These are phyloP conservation scores for Brachymystax lenok DNA, from an alignment of 2,797 vertebrate species.

Conservation along the genomic window DNA sequence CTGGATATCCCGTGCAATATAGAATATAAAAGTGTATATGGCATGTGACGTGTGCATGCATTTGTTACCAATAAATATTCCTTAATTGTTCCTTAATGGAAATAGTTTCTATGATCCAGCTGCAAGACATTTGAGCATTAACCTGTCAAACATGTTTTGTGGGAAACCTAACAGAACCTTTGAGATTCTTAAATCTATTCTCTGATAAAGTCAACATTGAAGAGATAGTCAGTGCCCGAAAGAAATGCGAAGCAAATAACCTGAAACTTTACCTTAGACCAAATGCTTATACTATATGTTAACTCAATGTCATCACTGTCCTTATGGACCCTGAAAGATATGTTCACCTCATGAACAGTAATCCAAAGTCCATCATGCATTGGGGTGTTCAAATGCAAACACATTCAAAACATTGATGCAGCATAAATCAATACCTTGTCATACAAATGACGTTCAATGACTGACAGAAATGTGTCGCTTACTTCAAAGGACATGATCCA, in stretches of 20 bases:
- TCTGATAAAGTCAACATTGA: neutral
- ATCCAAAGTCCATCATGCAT: slow-evolving; percentile 58
- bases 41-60: slow-evolving; percentile 55
- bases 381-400: slow-evolving; percentile 49
- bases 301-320: slow-evolving; percentile 40
- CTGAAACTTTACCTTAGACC: slow-evolving; percentile 22
- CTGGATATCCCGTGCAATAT: slow-evolving; percentile 53
- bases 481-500: slow-evolving; percentile 42
- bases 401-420: slow-evolving; percentile 56
- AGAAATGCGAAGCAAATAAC: slow-evolving; percentile 34
- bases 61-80: slow-evolving; percentile 51
- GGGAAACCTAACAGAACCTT: neutral
- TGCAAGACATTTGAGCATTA: slow-evolving; percentile 47
- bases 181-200: slow-evolving; percentile 28
- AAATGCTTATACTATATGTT: slow-evolving; percentile 20
- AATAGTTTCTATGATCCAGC: slow-evolving; percentile 24
- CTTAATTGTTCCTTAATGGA: slow-evolving; percentile 31
- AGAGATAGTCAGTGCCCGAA: neutral
- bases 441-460: slow-evolving; percentile 64
- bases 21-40: slow-evolving; percentile 32
- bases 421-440: slow-evolving; percentile 61
- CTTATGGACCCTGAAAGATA: slow-evolving; percentile 25
- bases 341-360: slow-evolving; percentile 46
- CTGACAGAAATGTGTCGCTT: too few species aligned
- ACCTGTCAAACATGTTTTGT: slow-evolving; percentile 46